phyloP scores from a whole-genome alignment of 2,113 vertebrate species.

The Cyrtonyx montezumae region DNA sequence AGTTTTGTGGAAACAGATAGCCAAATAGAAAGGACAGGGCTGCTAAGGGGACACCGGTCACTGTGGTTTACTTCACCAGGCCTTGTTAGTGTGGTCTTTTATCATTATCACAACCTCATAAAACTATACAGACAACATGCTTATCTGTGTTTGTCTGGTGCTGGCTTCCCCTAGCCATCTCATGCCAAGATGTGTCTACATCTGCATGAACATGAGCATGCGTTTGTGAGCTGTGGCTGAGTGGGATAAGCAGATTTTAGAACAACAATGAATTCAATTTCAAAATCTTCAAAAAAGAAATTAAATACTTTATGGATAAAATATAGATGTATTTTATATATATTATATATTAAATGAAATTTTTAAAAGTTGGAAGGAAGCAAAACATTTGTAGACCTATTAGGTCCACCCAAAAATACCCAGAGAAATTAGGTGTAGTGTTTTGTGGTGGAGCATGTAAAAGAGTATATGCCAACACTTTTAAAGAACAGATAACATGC shows the following conservation, averaged over 20 bases:
- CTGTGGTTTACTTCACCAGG: neutral
- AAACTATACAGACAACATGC: neutral
- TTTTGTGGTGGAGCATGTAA: neutral
- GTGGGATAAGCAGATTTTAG: constrained; percentile 23
- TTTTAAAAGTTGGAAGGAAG: neutral
- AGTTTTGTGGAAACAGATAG: neutral
- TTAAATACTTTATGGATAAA: neutral
- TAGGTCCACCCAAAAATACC: neutral
- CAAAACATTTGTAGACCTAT: neutral
- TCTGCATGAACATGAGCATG: neutral
- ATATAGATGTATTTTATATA: neutral
- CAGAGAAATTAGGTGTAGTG: neutral
- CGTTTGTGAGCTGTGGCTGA: neutral
- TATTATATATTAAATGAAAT: neutral
- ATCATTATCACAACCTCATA: neutral
- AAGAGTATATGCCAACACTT: neutral
- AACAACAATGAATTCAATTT: neutral
- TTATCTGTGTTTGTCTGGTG: neutral
- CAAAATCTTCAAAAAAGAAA: constrained; percentile 1
- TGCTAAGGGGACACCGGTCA: neutral
- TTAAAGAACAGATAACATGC: neutral
- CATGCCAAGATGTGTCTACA: neutral
- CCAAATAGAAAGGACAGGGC: neutral
- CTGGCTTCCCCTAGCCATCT: neutral
- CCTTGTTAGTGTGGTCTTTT: neutral